A percentile compares a stretch with the other conserved stretches of the same genome.
These are phyloP conservation scores for Phrynosoma platyrhinos DNA, from an alignment of 2,113 vertebrate species.

Conservation along the genomic window DNA sequence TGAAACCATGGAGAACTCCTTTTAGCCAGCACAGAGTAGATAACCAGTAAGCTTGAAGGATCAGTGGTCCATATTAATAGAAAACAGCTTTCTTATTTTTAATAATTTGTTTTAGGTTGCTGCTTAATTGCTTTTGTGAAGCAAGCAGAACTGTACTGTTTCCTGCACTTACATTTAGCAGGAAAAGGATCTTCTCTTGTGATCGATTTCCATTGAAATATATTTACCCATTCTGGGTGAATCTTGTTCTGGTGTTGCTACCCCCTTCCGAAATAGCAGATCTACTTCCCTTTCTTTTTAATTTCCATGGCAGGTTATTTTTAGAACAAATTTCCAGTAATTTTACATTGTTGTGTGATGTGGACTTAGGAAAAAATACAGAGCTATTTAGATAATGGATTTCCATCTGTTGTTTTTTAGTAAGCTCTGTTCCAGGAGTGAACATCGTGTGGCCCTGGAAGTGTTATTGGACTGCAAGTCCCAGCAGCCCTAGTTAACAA, in stretches of 20 bases:
- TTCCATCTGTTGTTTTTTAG: not conserved
- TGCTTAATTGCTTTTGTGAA: not conserved
- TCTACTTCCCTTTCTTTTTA: not conserved
- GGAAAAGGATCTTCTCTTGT: not conserved
- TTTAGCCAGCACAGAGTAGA: not conserved
- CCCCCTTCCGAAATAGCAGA: accelerated
- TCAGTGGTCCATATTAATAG: not conserved
- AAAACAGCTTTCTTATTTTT: not conserved
- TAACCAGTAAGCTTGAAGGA: not conserved
- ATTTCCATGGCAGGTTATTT: not conserved
- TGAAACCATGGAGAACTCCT: not conserved
- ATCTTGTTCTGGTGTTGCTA: conserved; percentile 24
- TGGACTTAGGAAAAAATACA: not conserved
- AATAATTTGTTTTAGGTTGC: not conserved
- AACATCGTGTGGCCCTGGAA: too few relatives aligned
- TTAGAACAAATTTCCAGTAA: not conserved
- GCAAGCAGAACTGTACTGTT: not conserved
- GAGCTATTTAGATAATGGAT: not conserved
- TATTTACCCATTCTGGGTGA: conserved; percentile 14
- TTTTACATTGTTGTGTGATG: not conserved
- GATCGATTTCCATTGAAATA: not conserved
- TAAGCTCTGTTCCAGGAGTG: not conserved
- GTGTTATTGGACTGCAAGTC: too few relatives aligned
- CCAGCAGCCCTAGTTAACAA: too few relatives aligned
- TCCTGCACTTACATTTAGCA: not conserved